phyloP scores from a whole-genome alignment of 2,797 vertebrate genomes.

The Phalloptychus januarius region DNA sequence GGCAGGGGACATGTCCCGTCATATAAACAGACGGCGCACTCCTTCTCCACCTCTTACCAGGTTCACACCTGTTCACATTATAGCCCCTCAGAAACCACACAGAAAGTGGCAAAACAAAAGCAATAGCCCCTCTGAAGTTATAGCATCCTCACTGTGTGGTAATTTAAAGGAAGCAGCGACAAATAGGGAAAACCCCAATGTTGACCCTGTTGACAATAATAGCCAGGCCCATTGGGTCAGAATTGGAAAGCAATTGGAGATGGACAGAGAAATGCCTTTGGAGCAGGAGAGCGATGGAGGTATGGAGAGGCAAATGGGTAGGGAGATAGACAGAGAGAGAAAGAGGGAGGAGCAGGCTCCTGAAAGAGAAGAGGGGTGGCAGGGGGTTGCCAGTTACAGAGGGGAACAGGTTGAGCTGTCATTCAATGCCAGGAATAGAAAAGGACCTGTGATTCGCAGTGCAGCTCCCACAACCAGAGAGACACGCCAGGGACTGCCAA shows the following conservation, averaged over 20 bases:
- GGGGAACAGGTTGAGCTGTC: constrained; percentile 91
- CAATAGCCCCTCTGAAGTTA: constrained; percentile 54
- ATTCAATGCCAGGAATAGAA: constrained; percentile 90
- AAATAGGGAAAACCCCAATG: constrained; percentile 74
- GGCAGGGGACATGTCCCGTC: constrained; percentile 63
- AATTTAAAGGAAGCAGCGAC: constrained; percentile 64
- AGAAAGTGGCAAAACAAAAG: constrained; percentile 70
- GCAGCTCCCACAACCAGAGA: constrained; percentile 81
- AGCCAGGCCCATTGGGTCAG: constrained; percentile 70
- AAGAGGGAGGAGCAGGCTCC: constrained; percentile 70
- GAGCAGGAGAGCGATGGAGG: constrained; percentile 55
- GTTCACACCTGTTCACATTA: constrained; percentile 79
- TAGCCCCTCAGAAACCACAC: constrained; percentile 74
- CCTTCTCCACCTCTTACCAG: constrained; percentile 76
- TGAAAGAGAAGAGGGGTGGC: constrained; percentile 75
- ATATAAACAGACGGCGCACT: constrained; percentile 60
- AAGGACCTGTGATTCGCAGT: constrained; percentile 77
- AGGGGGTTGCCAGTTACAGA: constrained; percentile 78
- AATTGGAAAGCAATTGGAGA: constrained; percentile 65
- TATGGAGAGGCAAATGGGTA: constrained; percentile 55
- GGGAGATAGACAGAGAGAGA: constrained; percentile 65
- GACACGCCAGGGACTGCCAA: constrained; percentile 78
- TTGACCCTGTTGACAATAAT: constrained; percentile 67
- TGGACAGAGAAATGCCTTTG: constrained; percentile 66
- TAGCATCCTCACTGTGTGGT: constrained; percentile 53